Conservation (phyloP, 2,888 invertebrate genomes). For the Luffia ferchaultella region DNA sequence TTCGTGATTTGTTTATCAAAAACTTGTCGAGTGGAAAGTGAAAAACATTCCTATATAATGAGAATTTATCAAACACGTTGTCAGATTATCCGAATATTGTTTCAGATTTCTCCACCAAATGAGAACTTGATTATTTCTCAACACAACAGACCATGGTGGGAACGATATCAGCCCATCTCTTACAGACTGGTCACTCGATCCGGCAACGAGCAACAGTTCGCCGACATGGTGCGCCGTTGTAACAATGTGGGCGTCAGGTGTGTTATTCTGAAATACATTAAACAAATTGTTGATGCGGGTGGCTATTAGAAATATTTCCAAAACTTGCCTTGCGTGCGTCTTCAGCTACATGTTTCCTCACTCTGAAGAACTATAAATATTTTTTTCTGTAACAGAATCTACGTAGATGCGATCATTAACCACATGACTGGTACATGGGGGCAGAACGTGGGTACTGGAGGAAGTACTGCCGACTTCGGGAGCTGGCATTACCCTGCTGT, state of each 20-base stretch:
- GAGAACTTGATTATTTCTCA: conserved; percentile 69
- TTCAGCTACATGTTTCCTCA: no score
- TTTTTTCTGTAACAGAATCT: conserved; percentile 75
- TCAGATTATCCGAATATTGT: no score
- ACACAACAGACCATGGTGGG: conserved; percentile 78
- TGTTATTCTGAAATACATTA: no score
- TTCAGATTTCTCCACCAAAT: conserved; percentile 78
- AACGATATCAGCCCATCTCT: conserved; percentile 87
- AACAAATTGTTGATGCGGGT: no score
- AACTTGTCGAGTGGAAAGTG: no score
- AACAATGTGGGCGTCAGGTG: conserved; percentile 80
- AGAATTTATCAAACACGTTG: no score
- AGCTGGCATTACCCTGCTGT: conserved; percentile 67
- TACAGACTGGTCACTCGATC: conserved; percentile 78
- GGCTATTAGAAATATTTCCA: no score
- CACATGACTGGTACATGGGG: conserved; percentile 77
- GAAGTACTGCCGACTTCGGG: conserved; percentile 64
- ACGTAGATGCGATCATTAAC: conserved; percentile 85
- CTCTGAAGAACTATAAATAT: no score
- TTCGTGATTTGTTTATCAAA: no score
- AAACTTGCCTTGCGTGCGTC: no score
- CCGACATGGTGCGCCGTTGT: conserved; percentile 79
- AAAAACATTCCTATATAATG: no score
- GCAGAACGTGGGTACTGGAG: conserved; percentile 68
- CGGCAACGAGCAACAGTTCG: conserved; percentile 73